Evolutionary conservation across 2,113 vertebrate species (phyloP).

Genomic region (Neolamprologus devosi): DNA sequence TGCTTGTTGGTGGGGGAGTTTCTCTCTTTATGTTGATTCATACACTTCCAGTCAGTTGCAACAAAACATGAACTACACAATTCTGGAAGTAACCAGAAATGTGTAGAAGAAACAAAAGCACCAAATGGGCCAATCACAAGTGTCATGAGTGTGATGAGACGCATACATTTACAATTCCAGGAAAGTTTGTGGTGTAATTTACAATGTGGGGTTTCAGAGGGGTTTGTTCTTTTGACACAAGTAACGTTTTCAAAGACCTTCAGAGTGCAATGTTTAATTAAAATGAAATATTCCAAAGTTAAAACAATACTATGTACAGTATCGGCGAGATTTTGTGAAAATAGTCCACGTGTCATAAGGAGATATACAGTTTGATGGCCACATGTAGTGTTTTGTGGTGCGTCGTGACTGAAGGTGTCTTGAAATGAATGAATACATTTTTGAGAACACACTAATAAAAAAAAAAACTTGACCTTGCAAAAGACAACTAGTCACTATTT

Average conservation of each 20-base stretch:
- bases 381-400: not conserved
- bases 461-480: not conserved
- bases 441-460: not conserved
- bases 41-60: not conserved
- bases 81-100: not conserved
- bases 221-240: not conserved
- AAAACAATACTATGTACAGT: not conserved
- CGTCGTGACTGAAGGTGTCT: not conserved
- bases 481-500: not conserved
- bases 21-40: not conserved
- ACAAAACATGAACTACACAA: accelerated
- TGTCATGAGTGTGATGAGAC: not conserved
- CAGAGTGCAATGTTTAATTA: not conserved
- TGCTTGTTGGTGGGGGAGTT: not conserved
- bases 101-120: not conserved
- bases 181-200: not conserved
- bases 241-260: not conserved
- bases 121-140: not conserved
- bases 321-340: not conserved
- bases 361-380: not conserved
- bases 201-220: not conserved
- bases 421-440: not conserved
- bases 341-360: not conserved
- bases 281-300: not conserved
- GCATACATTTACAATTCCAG: not conserved